Evolutionary conservation across 2,797 vertebrate genomes (phyloP).

Genomic region (Lutra lutra): DNA sequence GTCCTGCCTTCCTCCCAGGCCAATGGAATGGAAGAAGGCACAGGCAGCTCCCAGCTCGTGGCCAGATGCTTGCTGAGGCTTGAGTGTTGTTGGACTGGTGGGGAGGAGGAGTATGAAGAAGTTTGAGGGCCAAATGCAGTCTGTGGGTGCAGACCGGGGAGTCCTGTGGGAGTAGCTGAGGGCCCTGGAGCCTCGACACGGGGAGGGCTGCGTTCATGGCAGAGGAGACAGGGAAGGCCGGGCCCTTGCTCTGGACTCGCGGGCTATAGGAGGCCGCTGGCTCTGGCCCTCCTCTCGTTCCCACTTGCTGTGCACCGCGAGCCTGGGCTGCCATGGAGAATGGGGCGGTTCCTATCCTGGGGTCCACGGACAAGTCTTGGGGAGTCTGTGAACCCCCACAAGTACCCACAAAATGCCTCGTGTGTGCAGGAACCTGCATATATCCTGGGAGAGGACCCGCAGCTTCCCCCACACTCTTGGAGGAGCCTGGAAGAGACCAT

Average conservation of each 20-base stretch:
- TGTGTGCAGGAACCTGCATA: background rate
- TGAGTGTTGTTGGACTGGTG: background rate
- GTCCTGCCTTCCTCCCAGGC: background rate
- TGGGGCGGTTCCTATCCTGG: background rate
- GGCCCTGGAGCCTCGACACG: background rate
- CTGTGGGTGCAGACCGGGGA: too few species aligned
- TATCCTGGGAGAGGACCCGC: background rate
- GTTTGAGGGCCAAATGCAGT: background rate
- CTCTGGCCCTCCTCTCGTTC: background rate
- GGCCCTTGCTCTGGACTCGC: background rate
- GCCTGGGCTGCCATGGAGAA: fast-evolving
- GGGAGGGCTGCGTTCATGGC: background rate
- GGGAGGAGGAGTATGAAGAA: background rate
- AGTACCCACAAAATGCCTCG: background rate
- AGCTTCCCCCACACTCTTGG: fast-evolving
- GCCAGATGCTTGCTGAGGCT: background rate
- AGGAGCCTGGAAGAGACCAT: background rate
- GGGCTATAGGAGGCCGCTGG: background rate
- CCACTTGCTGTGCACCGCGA: background rate
- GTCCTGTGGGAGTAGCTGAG: too few species aligned
- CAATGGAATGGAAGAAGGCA: background rate
- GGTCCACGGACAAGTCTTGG: background rate
- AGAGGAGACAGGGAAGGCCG: too few species aligned
- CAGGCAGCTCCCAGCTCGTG: background rate
- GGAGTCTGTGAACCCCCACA: background rate